Conservation (phyloP, 2,888 invertebrate species). For the Thysanoteuthis rhombus region DNA sequence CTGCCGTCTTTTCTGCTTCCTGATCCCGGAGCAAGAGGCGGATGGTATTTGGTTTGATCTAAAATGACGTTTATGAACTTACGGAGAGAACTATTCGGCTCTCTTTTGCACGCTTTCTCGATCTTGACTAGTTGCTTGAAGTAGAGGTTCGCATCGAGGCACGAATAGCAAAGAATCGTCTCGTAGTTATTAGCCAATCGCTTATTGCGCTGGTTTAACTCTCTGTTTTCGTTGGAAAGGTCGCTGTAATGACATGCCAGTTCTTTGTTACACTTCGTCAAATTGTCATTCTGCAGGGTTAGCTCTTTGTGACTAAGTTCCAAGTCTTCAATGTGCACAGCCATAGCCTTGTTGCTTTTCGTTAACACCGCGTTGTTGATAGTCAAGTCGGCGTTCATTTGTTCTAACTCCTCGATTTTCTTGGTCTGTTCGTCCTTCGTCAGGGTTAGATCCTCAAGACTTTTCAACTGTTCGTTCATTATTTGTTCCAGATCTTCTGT, state of each 20-base stretch:
- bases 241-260: neutral
- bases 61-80: neutral
- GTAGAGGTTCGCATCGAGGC: neutral
- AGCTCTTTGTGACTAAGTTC: neutral
- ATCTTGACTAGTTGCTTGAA: neutral
- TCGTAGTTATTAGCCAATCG: neutral
- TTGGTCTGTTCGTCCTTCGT: neutral
- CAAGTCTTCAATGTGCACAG: neutral
- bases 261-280: neutral
- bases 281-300: neutral
- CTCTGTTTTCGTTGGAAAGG: neutral
- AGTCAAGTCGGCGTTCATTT: neutral
- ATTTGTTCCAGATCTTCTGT: neutral
- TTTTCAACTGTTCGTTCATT: neutral
- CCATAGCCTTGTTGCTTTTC: neutral
- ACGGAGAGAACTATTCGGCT: neutral
- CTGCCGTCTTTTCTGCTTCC: neutral
- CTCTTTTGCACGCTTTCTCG: neutral
- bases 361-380: neutral
- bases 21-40: neutral
- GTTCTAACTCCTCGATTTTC: neutral
- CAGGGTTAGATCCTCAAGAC: neutral
- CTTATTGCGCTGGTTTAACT: neutral
- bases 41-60: constrained; percentile 1
- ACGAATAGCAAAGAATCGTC: neutral